Percentiles rank a stretch among this genome's conserved stretches.
Conservation (phyloP, 1,140 invertebrate species). For the Drosophila lowei region DNA sequence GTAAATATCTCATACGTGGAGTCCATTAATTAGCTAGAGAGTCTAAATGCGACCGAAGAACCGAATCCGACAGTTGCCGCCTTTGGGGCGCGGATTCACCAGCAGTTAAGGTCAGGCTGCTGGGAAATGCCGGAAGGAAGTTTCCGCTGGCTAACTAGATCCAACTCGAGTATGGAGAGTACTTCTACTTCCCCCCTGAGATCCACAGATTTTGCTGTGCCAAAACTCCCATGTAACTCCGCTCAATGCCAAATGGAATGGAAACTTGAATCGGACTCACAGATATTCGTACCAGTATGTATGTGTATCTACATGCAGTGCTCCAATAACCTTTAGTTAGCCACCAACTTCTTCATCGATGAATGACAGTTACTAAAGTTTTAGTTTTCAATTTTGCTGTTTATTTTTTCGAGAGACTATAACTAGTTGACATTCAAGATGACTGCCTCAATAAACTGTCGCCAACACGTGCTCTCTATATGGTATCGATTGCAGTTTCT, state of each 20-base stretch:
- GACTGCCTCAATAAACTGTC: conserved; percentile 36
- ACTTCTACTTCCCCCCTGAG: conserved; percentile 2
- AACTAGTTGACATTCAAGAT: conserved; percentile 72
- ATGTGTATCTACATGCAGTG: conserved; percentile 25
- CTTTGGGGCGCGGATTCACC: conserved; percentile 49
- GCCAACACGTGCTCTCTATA: conserved; percentile 64
- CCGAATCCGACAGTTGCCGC: conserved; percentile 41
- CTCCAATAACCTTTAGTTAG: conserved; percentile 69
- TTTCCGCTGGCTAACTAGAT: conserved; percentile 53
- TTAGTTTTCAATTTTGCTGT: conserved; percentile 30
- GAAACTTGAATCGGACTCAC: conserved; percentile 14
- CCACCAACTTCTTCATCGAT: conserved; percentile 68
- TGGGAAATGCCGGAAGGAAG: conserved; percentile 75
- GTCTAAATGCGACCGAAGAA: conserved; percentile 24
- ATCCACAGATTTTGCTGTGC: conserved; percentile 11
- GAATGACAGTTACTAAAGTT: conserved; percentile 75
- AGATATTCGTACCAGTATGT: too few species aligned
- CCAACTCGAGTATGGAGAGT: conserved; percentile 10
- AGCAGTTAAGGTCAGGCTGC: conserved; percentile 59
- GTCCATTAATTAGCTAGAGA: conserved; percentile 67
- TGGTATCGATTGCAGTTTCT: conserved; percentile 31
- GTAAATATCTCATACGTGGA: conserved; percentile 59
- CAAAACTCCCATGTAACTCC: conserved; percentile 30
- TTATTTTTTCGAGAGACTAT: conserved; percentile 8
- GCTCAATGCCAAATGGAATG: conserved; percentile 48